Percentiles rank a stretch among this genome's conserved stretches.
phyloP scores from a whole-genome alignment of 1,140 invertebrate species.

The Condylostylus longicornis region DNA sequence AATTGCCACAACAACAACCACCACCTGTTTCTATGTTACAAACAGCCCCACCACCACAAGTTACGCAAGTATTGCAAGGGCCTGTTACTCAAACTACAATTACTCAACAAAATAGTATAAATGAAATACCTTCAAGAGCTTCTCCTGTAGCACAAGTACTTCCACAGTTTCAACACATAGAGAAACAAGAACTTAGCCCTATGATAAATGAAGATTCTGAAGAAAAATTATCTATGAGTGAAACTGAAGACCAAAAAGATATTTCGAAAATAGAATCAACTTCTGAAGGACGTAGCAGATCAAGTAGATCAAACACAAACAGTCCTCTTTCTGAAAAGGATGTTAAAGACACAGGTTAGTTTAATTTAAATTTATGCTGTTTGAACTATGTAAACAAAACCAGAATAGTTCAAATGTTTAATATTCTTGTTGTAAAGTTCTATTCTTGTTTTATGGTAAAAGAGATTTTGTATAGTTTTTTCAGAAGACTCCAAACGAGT shows the following conservation, averaged over 20 bases:
- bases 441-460: conserved; percentile 6
- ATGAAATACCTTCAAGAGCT: conserved; percentile 12
- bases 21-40: neutral
- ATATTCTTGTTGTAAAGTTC: neutral
- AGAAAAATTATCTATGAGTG: neutral
- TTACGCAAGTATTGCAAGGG: neutral
- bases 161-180: neutral
- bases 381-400: neutral
- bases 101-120: no score
- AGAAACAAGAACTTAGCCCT: neutral
- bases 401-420: neutral
- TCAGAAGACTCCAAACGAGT: conserved; percentile 22
- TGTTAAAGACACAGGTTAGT: no score
- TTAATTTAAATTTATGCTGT: neutral
- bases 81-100: conserved; percentile 1
- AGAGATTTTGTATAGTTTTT: conserved; percentile 33
- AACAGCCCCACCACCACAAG: neutral
- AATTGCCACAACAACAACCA: conserved; percentile 5
- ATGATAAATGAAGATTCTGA: conserved; percentile 7
- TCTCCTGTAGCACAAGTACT: neutral
- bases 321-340: no score
- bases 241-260: no score
- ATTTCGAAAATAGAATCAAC: neutral
- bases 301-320: no score
- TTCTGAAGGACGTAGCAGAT: neutral